Evolutionary conservation across 2,888 invertebrate genomes (phyloP).

Genomic region (Campopleginae sp.): DNA sequence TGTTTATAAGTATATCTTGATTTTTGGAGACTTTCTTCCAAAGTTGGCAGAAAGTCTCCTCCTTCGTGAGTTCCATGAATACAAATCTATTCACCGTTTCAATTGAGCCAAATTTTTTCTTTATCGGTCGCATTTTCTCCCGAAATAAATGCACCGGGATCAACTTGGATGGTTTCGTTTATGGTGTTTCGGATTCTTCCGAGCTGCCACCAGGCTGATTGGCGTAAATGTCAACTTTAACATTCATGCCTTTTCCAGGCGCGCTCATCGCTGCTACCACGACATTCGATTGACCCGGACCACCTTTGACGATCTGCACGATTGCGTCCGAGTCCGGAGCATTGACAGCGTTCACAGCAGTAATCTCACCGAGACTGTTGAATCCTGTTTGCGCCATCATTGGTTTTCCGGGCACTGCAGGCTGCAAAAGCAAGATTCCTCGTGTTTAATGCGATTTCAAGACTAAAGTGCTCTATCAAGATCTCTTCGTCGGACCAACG

Average conservation of each 20-base stretch:
- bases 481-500: conserved; percentile 1
- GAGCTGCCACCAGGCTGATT: conserved; percentile 3
- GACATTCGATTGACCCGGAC: conserved; percentile 58
- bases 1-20: not conserved
- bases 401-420: conserved; percentile 43
- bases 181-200: conserved; percentile 39
- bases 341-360: conserved; percentile 66
- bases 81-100: not conserved
- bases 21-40: not conserved
- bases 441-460: not conserved
- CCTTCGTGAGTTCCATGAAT: not conserved
- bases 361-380: conserved; percentile 65
- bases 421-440: conserved; percentile 68
- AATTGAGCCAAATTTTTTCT: conserved; percentile 14
- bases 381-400: conserved; percentile 65
- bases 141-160: not conserved
- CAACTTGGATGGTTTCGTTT: conserved; percentile 9
- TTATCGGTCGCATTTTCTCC: conserved; percentile 12
- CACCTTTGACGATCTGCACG: conserved; percentile 66
- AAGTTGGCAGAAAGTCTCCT: not conserved
- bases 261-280: conserved; percentile 61
- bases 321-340: conserved; percentile 46
- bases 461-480: conserved; percentile 29
- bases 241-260: conserved; percentile 58
- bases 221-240: conserved; percentile 69